Conservation (phyloP, 1,140 invertebrate species). For the Meloidogyne hapla region DNA sequence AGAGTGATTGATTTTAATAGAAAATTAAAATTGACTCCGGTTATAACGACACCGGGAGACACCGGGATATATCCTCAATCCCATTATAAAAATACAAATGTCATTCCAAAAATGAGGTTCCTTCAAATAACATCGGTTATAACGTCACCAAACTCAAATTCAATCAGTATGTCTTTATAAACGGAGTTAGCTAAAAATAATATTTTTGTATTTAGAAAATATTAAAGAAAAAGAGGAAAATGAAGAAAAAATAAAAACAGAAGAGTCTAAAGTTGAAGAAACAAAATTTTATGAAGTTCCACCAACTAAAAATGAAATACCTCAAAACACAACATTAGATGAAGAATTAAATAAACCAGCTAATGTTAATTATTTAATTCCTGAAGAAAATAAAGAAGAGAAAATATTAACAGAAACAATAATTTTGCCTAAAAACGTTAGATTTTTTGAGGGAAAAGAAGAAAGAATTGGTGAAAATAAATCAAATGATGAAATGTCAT, state of each 20-base stretch:
- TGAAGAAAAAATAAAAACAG: not conserved
- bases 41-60: too few species aligned
- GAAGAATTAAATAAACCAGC: not conserved
- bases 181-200: not conserved
- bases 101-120: too few species aligned
- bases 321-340: not conserved
- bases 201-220: not conserved
- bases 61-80: too few species aligned
- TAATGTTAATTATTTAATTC: conserved; percentile 10
- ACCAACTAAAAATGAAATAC: not conserved
- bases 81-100: too few species aligned
- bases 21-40: too few species aligned
- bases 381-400: conserved; percentile 9
- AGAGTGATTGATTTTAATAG: too few species aligned
- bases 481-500: not conserved
- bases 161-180: too few species aligned
- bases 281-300: not conserved
- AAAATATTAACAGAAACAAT: conserved; percentile 6
- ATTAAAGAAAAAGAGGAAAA: not conserved
- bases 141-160: too few species aligned
- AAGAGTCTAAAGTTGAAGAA: conserved; percentile 7
- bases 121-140: too few species aligned
- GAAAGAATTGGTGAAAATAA: not conserved
- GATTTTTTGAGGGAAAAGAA: not conserved
- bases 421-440: not conserved